phyloP scores from a whole-genome alignment of 2,888 invertebrate genomes.

The Idaea dimidiata region DNA sequence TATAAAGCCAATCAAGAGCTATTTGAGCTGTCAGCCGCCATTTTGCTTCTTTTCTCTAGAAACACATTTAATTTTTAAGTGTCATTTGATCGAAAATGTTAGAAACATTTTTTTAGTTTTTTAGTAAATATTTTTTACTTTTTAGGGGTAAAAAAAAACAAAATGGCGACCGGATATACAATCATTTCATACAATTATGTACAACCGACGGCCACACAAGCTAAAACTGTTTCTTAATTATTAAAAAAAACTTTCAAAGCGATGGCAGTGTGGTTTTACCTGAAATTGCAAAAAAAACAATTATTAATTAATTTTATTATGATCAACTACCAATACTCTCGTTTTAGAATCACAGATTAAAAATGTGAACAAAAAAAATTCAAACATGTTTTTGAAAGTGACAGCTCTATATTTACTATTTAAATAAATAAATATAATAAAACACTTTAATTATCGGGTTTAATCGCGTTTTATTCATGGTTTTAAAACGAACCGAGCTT shows the following conservation, averaged over 20 bases:
- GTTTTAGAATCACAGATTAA: no score
- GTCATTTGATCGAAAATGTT: background rate
- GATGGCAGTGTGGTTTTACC: conserved; percentile 77
- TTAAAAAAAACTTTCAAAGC: conserved; percentile 66
- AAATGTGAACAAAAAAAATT: no score
- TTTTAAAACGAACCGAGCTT: no score
- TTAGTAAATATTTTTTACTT: background rate
- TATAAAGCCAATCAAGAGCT: conserved; percentile 15
- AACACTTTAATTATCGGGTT: no score
- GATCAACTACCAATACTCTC: no score
- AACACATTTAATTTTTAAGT: background rate
- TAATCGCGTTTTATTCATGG: no score
- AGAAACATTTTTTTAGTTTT: background rate
- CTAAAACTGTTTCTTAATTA: conserved; percentile 37
- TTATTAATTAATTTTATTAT: no score
- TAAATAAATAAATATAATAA: no score
- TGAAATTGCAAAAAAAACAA: conserved; percentile 37
- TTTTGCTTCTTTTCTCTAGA: conserved; percentile 11
- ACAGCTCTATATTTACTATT: no score
- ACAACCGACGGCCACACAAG: conserved; percentile 44
- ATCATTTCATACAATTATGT: conserved; percentile 40
- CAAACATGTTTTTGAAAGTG: no score
- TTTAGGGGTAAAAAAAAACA: conserved; percentile 10
- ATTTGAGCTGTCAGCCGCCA: conserved; percentile 20
- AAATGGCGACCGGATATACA: conserved; percentile 28